These are phyloP conservation scores for Chrysochloris asiatica DNA, from an alignment of 2,113 vertebrate species.

Conservation along the genomic window DNA sequence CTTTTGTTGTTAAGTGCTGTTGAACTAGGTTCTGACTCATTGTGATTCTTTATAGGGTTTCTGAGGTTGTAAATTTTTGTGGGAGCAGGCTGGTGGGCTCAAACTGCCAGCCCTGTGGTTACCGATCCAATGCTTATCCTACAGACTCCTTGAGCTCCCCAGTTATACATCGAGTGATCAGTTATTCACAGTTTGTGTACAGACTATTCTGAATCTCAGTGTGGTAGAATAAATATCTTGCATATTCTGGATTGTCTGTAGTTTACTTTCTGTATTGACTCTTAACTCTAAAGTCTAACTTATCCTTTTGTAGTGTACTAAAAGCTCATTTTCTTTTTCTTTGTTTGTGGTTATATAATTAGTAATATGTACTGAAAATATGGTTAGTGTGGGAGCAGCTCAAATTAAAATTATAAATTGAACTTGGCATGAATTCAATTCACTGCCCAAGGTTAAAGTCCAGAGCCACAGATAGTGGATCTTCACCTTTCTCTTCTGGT, in stretches of 20 bases:
- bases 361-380: conserved; percentile 62
- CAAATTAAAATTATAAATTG: conserved; percentile 55
- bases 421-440: conserved; percentile 28
- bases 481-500: conserved; percentile 63
- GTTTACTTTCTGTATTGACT: conserved; percentile 35
- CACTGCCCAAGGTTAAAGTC: conserved; percentile 51
- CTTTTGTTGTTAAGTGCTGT: too few relatives aligned
- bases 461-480: conserved; percentile 36
- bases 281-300: conserved; percentile 32
- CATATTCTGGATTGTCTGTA: conserved; percentile 32
- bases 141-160: too few relatives aligned
- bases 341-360: conserved; percentile 23
- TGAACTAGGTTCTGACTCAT: too few relatives aligned
- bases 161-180: too few relatives aligned
- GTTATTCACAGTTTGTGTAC: conserved; percentile 44
- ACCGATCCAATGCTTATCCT: too few relatives aligned
- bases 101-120: too few relatives aligned
- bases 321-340: conserved; percentile 16
- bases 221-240: neutral
- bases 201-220: conserved; percentile 7
- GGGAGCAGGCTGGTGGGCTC: too few relatives aligned
- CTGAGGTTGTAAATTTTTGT: too few relatives aligned
- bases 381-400: conserved; percentile 53
- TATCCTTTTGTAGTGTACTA: conserved; percentile 32
- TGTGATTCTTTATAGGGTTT: too few relatives aligned